Evolutionary conservation across 2,113 vertebrate genomes (phyloP), one percentile per base, ranked within the genome.

Genomic region (Psammodynastes pulverulentus): DNA sequence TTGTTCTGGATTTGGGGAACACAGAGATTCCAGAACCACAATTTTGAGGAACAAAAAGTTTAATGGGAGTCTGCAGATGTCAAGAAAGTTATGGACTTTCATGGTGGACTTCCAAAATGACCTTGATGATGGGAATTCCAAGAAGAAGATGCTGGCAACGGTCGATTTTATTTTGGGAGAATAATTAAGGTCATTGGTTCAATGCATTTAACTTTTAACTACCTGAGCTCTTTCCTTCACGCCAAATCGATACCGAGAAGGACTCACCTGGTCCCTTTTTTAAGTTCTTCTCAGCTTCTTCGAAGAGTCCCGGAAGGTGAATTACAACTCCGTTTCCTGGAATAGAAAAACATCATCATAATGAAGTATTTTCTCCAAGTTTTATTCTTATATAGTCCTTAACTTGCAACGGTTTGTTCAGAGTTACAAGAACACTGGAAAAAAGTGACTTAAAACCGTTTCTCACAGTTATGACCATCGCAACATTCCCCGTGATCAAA

Each of bases 311-410:
- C 0, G 98, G 98, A 0, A 98, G 94, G 93, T 98, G 98, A 43
- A 98, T 97, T 95, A 98, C 98, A 56, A 98, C 98, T 12, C 98
- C 98, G 1, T 98, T 98, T 1, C 98, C 98, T 98, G 95, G 34
- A 1, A 49, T 91, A 0, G 7, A 88, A 26, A 2, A 43, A 1
- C 15, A 21, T 39, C 3, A 39, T 9, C 67, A 8, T 13, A 62
- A 62, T n/a, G 26, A 29, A n/a, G 29, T 67, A n/a, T 67, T 67
- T 67, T 67, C 62, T 67, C 62, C 1, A 0, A 29, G 1, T 15
- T n/a, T 67, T 29, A 5, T n/a, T 29, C 29, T 15, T n/a, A 62
- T 54, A 29, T n/a, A 6, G 4, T 13, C 62, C 62, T 67, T 67
- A 4, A 67, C 12, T 67, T 67, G 5, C 29, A n/a, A 67, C 12